These are phyloP conservation scores for Tetropium fuscum DNA, from an alignment of 2,888 invertebrate species.

Conservation along the genomic window DNA sequence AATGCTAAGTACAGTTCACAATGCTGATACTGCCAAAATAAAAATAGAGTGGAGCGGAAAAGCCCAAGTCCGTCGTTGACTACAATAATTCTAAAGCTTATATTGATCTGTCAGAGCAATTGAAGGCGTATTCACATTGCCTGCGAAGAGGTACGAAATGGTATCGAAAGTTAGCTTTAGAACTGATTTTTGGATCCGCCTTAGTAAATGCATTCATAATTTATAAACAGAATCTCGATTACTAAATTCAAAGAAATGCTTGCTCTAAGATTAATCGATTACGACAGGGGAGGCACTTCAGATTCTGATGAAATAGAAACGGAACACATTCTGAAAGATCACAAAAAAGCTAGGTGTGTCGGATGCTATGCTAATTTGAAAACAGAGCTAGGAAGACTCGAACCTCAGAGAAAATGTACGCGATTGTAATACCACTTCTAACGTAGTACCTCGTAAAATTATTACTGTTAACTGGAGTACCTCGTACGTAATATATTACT, in stretches of 20 bases:
- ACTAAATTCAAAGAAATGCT: too few relatives aligned
- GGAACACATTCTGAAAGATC: conserved; percentile 11
- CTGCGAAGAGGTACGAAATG: conserved; percentile 11
- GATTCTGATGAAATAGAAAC: neutral
- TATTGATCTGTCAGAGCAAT: conserved; percentile 41
- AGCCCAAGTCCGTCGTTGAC: conserved; percentile 37
- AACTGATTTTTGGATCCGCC: conserved; percentile 2
- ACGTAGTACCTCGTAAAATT: too few relatives aligned
- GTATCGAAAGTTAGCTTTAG: conserved; percentile 9
- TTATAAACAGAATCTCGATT: conserved; percentile 4
- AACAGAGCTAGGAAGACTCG: neutral
- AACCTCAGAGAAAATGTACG: conserved; percentile 13
- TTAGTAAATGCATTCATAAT: conserved; percentile 8
- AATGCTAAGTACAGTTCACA: neutral
- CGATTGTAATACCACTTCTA: neutral
- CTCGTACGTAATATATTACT: too few relatives aligned
- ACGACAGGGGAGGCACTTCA: neutral
- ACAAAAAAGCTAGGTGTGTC: conserved; percentile 17
- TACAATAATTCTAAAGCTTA: conserved; percentile 41
- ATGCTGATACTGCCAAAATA: neutral
- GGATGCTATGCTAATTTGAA: conserved; percentile 13
- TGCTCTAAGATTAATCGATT: too few relatives aligned
- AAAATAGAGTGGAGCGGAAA: conserved; percentile 15
- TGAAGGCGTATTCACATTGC: conserved; percentile 14
- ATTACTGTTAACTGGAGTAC: too few relatives aligned